phyloP scores from a whole-genome alignment of 2,888 invertebrate species.

The Subacronicta megacephala region DNA sequence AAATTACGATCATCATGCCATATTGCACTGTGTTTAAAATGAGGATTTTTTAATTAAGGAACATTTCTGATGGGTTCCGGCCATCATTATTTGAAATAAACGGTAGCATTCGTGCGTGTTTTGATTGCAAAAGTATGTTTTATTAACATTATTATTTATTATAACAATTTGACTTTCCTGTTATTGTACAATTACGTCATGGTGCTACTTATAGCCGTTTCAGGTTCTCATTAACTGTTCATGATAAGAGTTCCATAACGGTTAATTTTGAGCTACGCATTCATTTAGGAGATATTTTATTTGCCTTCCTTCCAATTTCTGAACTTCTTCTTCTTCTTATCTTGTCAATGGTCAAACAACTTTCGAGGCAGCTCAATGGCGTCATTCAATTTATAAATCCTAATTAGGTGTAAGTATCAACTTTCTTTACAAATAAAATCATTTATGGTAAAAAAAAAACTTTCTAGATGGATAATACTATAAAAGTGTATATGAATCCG shows the following conservation, averaged over 20 bases:
- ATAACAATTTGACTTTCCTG: slow-evolving; percentile 45
- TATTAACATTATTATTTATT: slow-evolving; percentile 27
- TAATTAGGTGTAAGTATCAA: no score
- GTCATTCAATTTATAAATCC: no score
- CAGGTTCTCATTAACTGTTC: slow-evolving; percentile 42
- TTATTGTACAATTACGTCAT: slow-evolving; percentile 34
- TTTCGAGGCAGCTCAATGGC: no score
- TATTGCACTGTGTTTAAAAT: slow-evolving; percentile 14
- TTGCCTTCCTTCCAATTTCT: no score
- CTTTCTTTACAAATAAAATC: no score
- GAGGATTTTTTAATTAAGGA: slow-evolving; percentile 5
- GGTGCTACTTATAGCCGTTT: slow-evolving; percentile 22
- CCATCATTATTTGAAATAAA: slow-evolving; percentile 23
- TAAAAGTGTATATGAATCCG: no score
- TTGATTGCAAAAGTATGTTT: slow-evolving; percentile 25
- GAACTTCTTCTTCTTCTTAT: no score
- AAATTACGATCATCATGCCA: background rate
- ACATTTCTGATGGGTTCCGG: background rate
- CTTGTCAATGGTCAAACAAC: no score
- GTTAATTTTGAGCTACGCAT: slow-evolving; percentile 18
- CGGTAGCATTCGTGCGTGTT: slow-evolving; percentile 11
- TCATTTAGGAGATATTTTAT: no score
- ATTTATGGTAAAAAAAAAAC: no score
- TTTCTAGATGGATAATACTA: no score
- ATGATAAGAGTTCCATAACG: slow-evolving; percentile 15